These are phyloP conservation scores for Struthio camelus DNA, from an alignment of 2,113 vertebrate species.

Conservation along the genomic window DNA sequence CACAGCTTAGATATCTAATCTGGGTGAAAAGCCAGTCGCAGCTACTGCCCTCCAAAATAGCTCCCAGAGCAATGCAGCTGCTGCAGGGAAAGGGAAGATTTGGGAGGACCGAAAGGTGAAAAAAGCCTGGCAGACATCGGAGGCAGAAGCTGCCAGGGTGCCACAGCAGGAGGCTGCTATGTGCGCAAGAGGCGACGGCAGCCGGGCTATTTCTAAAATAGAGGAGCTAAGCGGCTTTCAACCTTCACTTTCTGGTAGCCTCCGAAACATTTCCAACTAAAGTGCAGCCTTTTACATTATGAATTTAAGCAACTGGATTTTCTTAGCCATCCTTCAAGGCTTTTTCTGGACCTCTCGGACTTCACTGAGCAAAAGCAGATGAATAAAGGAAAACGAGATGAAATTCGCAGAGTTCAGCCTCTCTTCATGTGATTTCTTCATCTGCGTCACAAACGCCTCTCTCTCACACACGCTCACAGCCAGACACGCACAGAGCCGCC, in stretches of 20 bases:
- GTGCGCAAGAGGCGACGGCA: neutral
- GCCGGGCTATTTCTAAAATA: neutral
- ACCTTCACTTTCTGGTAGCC: neutral
- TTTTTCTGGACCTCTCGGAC: neutral
- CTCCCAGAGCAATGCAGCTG: neutral
- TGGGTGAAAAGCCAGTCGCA: neutral
- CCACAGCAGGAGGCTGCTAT: neutral
- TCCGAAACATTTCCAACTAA: rapidly evolving
- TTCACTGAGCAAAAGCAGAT: neutral
- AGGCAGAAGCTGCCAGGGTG: neutral
- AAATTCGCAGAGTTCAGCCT: neutral
- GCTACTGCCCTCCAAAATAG: neutral
- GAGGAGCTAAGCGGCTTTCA: neutral
- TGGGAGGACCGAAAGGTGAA: neutral
- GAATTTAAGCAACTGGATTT: neutral
- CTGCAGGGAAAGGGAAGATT: neutral
- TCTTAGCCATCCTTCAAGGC: neutral
- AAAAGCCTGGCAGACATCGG: neutral
- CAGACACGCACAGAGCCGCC: too few relatives aligned
- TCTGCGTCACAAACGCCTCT: neutral
- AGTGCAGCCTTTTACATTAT: too few relatives aligned
- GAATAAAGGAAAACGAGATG: neutral
- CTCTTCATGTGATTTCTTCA: neutral
- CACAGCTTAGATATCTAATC: rapidly evolving
- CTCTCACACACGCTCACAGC: neutral